These are phyloP conservation scores for Pitta sordida DNA, from an alignment of 2,113 vertebrate genomes.

Conservation along the genomic window DNA sequence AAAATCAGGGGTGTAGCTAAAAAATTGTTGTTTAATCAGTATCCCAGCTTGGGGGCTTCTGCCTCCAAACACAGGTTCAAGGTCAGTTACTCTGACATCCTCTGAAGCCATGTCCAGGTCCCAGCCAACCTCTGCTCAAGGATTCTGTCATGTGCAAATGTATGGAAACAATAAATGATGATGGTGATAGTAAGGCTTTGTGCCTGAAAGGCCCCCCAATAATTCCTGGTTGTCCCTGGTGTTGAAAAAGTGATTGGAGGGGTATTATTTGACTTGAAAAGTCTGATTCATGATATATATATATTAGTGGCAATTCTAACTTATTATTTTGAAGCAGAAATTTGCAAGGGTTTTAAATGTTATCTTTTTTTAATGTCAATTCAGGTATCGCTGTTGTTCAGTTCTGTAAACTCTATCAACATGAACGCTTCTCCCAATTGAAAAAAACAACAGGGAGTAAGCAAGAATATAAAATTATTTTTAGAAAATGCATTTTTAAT, in stretches of 20 bases:
- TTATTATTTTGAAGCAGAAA: neutral
- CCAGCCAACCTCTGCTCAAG: neutral
- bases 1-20: neutral
- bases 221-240: neutral
- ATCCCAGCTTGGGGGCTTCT: neutral
- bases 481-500: conserved; percentile 80
- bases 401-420: conserved; percentile 29
- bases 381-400: neutral
- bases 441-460: conserved; percentile 59
- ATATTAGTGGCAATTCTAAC: neutral
- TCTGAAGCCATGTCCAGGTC: neutral
- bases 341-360: neutral
- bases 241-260: neutral
- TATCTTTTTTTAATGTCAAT: neutral
- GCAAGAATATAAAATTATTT: conserved; percentile 70
- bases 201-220: neutral
- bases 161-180: neutral
- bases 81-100: neutral
- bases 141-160: neutral
- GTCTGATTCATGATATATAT: neutral
- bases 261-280: neutral
- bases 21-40: neutral
- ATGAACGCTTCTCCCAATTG: conserved; percentile 46
- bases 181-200: neutral
- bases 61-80: neutral